These are phyloP conservation scores for Gymnobelideus leadbeateri DNA, from an alignment of 2,113 vertebrate genomes.

Conservation along the genomic window DNA sequence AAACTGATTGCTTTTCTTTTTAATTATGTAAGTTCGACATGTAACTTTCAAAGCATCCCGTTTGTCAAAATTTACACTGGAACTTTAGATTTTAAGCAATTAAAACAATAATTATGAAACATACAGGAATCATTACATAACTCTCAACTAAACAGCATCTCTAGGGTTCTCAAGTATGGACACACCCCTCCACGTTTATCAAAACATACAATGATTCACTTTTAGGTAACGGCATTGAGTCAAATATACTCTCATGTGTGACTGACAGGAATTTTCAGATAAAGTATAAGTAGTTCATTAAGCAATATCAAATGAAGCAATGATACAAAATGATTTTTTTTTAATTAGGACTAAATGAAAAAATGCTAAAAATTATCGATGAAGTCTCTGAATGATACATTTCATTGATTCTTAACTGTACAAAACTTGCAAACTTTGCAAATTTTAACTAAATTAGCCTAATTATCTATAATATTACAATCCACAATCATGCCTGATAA, in stretches of 20 bases:
- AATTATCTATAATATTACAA: background rate
- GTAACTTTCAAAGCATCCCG: background rate
- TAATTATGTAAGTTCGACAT: background rate
- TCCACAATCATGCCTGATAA: background rate
- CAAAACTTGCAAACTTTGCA: background rate
- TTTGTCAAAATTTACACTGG: background rate
- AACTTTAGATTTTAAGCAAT: slow-evolving; percentile 34
- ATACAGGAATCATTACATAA: background rate
- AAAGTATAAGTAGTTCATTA: background rate
- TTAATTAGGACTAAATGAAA: background rate
- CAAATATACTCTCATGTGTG: background rate
- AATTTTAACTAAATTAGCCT: background rate
- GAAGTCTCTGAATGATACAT: background rate
- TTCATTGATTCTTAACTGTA: background rate
- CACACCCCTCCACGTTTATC: background rate
- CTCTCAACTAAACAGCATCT: background rate
- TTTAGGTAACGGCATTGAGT: background rate
- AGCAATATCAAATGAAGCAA: background rate
- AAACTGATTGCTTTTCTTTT: background rate
- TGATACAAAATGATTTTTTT: background rate
- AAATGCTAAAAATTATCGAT: background rate
- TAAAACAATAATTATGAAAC: slow-evolving; percentile 44
- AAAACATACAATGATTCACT: background rate
- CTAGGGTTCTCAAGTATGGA: background rate
- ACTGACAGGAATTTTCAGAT: background rate